Evolutionary conservation across 2,888 invertebrate species (phyloP), one percentile per base, ranked within the genome.

Genomic region (Epinotia brunnichana): DNA sequence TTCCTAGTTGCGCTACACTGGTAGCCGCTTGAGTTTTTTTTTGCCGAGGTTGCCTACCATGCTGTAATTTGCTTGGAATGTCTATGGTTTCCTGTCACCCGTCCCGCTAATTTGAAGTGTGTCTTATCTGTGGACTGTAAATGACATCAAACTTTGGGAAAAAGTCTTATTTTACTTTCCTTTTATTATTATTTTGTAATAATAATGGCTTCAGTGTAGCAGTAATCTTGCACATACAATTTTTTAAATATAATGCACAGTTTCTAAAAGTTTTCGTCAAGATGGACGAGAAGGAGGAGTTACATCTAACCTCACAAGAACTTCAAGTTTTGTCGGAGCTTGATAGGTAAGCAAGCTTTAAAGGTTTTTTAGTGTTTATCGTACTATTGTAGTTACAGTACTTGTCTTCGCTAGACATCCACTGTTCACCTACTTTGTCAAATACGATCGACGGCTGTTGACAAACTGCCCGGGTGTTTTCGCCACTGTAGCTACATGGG

Each of bases 251-350:
- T 63, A 57, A 53, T 57, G 13, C 29, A 66, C 2, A 63, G 41
- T 67, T 51, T 62, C 9, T 41, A 24, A 74, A 35, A 76, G 71
- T 72, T 67, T 67, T 70, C 60, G 69, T 39, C 66, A 86, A 78
- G 81, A 93, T 92, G 92, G 92, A 92, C 76, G 95, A 95, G 82
- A 94, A 94, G 81, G 95, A 95, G 87, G 95, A 95, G 83, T 94
- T 95, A 80, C 95, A 95, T 90, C 91, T 96, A 90, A 97, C 97
- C 88, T 95, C 96, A 78, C 96, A 96, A 87, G 97, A 97, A 92
- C 92, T 97, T 82, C 97, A 97, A 94, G 95, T 96, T 87, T 94
- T 98, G 82, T 97, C 97, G 72, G 97, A 97, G 88, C 95, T 97
- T 88, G 97, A 98, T 94, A 97, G 97, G 97, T 97, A 92, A 74